Conservation (phyloP, 2,797 vertebrate genomes). For the Sardinella longiceps region DNA sequence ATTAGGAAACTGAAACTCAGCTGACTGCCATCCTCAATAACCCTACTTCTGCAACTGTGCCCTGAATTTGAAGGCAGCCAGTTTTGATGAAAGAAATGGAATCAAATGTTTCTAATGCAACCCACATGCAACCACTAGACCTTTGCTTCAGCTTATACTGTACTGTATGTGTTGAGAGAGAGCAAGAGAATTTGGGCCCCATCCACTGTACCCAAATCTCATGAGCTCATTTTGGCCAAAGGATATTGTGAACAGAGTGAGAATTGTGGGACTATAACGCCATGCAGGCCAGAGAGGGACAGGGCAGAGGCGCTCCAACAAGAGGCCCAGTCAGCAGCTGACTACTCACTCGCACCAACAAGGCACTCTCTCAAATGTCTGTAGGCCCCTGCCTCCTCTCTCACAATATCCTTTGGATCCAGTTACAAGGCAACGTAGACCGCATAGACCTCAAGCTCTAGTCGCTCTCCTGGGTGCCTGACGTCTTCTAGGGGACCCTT, state of each 20-base stretch:
- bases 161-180: too few species aligned
- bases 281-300: neutral
- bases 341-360: neutral
- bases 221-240: conserved; percentile 12
- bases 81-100: neutral
- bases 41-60: neutral
- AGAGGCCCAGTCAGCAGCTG: conserved; percentile 1
- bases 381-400: conserved; percentile 4
- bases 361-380: conserved; percentile 3
- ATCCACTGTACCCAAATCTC: neutral
- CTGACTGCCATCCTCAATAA: neutral
- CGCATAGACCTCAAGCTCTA: neutral
- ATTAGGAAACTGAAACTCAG: neutral
- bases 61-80: neutral
- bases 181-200: neutral
- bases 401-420: conserved; percentile 30
- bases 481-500: neutral
- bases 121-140: neutral
- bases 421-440: conserved; percentile 7
- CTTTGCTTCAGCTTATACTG: neutral
- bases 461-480: neutral
- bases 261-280: neutral
- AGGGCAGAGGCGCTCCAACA: neutral
- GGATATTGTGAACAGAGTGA: conserved; percentile 4
- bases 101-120: neutral